A percentile compares a stretch with the other conserved stretches of the same genome.
Conservation (phyloP, 2,113 vertebrate species). For the Sterna hirundo region DNA sequence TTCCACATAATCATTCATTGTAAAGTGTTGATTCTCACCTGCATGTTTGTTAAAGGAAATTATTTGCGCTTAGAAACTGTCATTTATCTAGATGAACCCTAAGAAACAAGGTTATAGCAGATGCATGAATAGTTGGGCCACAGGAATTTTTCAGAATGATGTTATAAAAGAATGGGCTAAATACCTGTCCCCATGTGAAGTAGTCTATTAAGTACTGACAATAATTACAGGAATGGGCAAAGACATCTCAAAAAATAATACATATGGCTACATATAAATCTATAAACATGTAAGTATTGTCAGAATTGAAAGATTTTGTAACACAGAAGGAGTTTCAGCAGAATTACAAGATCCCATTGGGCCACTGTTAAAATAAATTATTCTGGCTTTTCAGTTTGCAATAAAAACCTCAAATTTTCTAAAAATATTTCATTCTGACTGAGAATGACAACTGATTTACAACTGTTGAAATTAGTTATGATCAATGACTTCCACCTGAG, state of each 20-base stretch:
- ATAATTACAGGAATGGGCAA: background rate
- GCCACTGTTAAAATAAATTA: background rate
- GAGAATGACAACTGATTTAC: background rate
- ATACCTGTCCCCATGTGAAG: background rate
- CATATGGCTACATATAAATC: background rate
- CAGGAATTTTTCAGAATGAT: background rate
- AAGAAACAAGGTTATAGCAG: background rate
- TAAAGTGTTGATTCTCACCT: background rate
- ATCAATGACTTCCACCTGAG: background rate
- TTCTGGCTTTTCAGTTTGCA: background rate
- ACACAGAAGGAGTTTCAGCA: background rate
- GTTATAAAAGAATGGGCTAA: background rate
- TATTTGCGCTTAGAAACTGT: background rate
- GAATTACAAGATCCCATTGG: background rate
- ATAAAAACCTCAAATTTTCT: background rate
- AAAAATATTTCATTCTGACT: background rate
- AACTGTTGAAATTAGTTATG: background rate
- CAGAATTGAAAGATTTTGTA: background rate
- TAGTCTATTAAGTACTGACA: background rate
- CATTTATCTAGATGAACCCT: background rate
- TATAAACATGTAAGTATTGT: fast-evolving
- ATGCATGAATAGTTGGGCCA: background rate
- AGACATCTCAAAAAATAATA: background rate
- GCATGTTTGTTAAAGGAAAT: background rate
- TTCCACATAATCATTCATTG: background rate